Base-by-base conservation (phyloP, 2,888 invertebrate genomes). In the Agonum fuliginosum region DNA sequence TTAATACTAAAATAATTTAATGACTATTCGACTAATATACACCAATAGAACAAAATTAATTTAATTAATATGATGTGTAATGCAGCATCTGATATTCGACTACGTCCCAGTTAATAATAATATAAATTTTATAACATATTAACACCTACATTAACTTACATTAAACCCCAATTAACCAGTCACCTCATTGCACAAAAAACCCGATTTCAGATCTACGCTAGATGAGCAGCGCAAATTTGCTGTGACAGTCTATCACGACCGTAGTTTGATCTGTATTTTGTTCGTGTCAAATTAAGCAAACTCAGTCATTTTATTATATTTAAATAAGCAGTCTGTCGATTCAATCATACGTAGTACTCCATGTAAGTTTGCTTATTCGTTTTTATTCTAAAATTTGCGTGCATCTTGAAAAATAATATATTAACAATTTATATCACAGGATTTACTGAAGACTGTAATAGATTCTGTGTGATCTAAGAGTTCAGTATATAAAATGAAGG, bases 161-260 rank as follows among this genome's bases (percentile, higher is more conserved):
- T 20, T 54, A 75, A 80, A 80, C 81, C 84, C 84, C 87, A 89
- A 88, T 88, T 88, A 88, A 89, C 90, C 92, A 90, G 90, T 91
- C 92, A 92, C 91, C 91, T 90, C 92, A 93, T 93, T 93, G 93
- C 93, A 93, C 93, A 93, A 92, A 90, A 91, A 93, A 93, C 93
- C 93, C 93, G 93, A 93, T 91, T 90, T 90, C 89, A 54, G 41
- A 65, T 30, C 22, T 62, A 48, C 78, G 65, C 62, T 22, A 30
- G 14, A 65, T 54, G 72, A 12, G 12, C 41, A 48, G 58, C 72
- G 27, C 30, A 69, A 19, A 62, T 30, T 67, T 30, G 67, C 74
- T 46, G 10, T 17, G 17, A 43, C 20, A 30, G 37, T n/a, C 58
- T 73, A 73, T 73, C 74, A 74, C 74, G 62, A 24, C 67, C 67